Base-by-base conservation (phyloP, 2,888 invertebrate genomes). In the Drosophila cracens region DNA sequence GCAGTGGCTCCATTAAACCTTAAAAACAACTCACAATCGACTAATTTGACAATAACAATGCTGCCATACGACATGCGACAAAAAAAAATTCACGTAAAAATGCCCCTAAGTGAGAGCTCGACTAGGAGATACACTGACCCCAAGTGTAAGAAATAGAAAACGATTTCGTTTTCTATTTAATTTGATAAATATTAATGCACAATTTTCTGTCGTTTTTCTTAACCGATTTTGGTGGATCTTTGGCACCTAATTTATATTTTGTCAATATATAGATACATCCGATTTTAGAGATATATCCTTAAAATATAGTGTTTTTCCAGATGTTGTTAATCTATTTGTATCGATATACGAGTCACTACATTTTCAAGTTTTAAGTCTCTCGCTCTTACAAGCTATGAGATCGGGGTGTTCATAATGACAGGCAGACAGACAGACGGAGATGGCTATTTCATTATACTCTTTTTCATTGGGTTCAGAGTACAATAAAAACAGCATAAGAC, bases 1-100 rank as follows among this genome's bases (percentile, higher is more conserved):
- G 18, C 29, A 27, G 38, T 60, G 56, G 40, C 76, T 64, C 57
- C 70, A 79, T 64, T 69, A 76, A 64, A 68, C 67, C 74, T 65
- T 59, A 68, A 65, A 59, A 80, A 69, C 68, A 66, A 60, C 61
- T 62, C 62, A 58, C 67, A 68, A 74, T 70, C 73, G 70, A 80
- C 72, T 80, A 85, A 74, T 82, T 85, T 79, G 59, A 66, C 76
- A 76, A 65, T 61, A 79, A 71, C 76, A 68, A 62, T 65, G 43
- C 65, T 60, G 36, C n/a, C 62, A 67, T 34, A 33, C 16, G 46
- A 21, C 34, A 51, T n/a, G 29, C 29, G 29, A 61, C 1, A 31
- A 40, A 13, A 11, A 64, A 11, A 66, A 11, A 25, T 18, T 13
- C 18, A 51, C 25, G 18, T 6, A 11, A 27, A 8, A 52, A 13